Conservation (phyloP, 2,888 invertebrate species). For the Tyria jacobaeae region DNA sequence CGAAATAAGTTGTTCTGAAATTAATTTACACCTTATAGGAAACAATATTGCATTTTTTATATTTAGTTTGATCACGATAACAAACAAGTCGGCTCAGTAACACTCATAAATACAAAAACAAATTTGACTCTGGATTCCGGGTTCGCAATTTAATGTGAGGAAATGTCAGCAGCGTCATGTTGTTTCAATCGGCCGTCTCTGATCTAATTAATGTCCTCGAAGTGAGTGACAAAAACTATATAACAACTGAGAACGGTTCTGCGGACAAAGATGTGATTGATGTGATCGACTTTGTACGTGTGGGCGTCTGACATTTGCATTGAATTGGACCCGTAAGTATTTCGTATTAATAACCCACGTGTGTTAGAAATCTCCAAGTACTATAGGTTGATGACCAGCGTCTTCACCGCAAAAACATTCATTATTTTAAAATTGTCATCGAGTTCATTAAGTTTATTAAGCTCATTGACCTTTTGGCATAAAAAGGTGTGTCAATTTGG, state of each 20-base stretch:
- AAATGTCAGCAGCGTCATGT: constrained; percentile 78
- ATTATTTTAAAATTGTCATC: constrained; percentile 10
- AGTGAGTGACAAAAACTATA: constrained; percentile 67
- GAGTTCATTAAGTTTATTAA: too few relatives aligned
- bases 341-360: constrained; percentile 73
- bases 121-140: constrained; percentile 74
- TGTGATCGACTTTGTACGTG: constrained; percentile 66
- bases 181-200: constrained; percentile 63
- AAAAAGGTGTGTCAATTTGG: neutral
- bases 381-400: constrained; percentile 65
- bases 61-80: constrained; percentile 20
- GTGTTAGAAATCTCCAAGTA: constrained; percentile 49
- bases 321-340: constrained; percentile 76
- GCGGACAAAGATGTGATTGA: constrained; percentile 78
- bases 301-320: constrained; percentile 79
- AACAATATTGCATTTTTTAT: constrained; percentile 27
- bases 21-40: neutral
- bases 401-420: constrained; percentile 12
- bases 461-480: constrained; percentile 18
- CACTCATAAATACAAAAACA: constrained; percentile 46
- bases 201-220: constrained; percentile 78
- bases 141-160: constrained; percentile 70
- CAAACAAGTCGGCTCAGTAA: constrained; percentile 52
- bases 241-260: constrained; percentile 52
- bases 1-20: constrained; percentile 1